These are phyloP conservation scores for Porites cylindrica DNA, from an alignment of 92 coral and sea anemone species.

Conservation along the genomic window DNA sequence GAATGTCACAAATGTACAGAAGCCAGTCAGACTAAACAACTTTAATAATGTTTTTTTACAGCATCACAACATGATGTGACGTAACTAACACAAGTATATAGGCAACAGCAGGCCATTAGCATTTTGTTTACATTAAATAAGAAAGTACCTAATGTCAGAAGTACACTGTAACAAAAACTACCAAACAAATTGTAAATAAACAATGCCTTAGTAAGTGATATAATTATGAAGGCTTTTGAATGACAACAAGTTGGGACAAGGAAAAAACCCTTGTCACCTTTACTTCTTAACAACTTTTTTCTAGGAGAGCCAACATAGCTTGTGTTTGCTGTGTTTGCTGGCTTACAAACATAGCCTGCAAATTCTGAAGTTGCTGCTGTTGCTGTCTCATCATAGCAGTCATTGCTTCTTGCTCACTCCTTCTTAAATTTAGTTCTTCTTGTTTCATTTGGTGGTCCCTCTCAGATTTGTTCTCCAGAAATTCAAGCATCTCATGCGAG, in stretches of 20 bases:
- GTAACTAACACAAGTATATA: slow-evolving; percentile 23
- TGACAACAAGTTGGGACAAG: slow-evolving; percentile 1
- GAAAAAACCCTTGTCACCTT: slow-evolving; percentile 30
- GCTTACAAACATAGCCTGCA: slow-evolving; percentile 57
- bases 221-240: slow-evolving; percentile 28
- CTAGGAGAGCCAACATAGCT: slow-evolving; percentile 46
- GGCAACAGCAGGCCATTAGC: slow-evolving; percentile 26
- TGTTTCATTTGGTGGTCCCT: slow-evolving; percentile 40
- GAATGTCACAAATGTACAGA: no score
- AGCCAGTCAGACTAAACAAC: no score
- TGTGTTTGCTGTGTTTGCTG: slow-evolving; percentile 54
- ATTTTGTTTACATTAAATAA: background rate
- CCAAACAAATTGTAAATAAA: background rate
- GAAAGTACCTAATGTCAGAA: slow-evolving; percentile 21
- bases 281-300: slow-evolving; percentile 47
- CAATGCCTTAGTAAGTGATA: slow-evolving; percentile 25
- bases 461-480: slow-evolving; percentile 33
- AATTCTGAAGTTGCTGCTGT: slow-evolving; percentile 55
- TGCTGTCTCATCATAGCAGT: slow-evolving; percentile 52
- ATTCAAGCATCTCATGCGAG: slow-evolving; percentile 31
- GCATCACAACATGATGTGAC: background rate
- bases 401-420: slow-evolving; percentile 46
- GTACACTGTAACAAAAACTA: slow-evolving; percentile 20
- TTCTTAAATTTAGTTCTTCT: slow-evolving; percentile 45
- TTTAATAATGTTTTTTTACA: no score